Conservation (phyloP, 2,797 vertebrate genomes). For the Adrianichthys oophorus region DNA sequence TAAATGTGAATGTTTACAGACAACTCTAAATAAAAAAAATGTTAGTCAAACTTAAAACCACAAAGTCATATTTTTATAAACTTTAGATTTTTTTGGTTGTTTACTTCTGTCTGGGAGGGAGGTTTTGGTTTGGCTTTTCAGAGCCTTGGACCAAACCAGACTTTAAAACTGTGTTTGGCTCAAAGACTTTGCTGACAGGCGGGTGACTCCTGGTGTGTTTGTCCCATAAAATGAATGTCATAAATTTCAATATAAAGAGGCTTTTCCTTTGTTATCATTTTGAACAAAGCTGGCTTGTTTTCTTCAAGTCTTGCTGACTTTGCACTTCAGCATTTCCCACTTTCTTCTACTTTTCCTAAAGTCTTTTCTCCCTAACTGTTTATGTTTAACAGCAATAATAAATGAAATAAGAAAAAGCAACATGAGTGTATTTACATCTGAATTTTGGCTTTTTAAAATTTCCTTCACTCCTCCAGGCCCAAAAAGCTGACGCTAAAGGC, state of each 20-base stretch:
- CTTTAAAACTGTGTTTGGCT: conserved; percentile 55
- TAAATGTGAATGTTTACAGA: neutral
- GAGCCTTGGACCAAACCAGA: conserved; percentile 30
- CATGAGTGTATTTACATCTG: conserved; percentile 17
- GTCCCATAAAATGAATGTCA: conserved; percentile 56
- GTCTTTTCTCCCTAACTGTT: conserved; percentile 11
- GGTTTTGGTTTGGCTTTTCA: conserved; percentile 32
- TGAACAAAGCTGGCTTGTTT: conserved; percentile 39
- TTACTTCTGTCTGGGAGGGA: conserved; percentile 33
- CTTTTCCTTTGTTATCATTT: conserved; percentile 54
- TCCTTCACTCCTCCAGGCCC: conserved; percentile 80
- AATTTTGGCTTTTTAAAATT: conserved; percentile 24
- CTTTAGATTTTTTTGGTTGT: conserved; percentile 35
- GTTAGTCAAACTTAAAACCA: conserved; percentile 9
- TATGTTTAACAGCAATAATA: conserved; percentile 13
- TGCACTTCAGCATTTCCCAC: conserved; percentile 25
- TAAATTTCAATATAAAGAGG: conserved; percentile 46
- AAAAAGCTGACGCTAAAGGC: conserved; percentile 98
- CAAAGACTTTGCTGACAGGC: conserved; percentile 58
- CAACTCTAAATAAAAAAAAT: conserved; percentile 1
- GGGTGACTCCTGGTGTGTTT: conserved; percentile 39
- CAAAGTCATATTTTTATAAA: conserved; percentile 16
- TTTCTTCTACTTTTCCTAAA: neutral
- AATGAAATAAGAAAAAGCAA: conserved; percentile 13
- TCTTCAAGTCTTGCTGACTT: conserved; percentile 43